Conservation (phyloP, 2,797 vertebrate genomes). For the Anolis apletophallus region DNA sequence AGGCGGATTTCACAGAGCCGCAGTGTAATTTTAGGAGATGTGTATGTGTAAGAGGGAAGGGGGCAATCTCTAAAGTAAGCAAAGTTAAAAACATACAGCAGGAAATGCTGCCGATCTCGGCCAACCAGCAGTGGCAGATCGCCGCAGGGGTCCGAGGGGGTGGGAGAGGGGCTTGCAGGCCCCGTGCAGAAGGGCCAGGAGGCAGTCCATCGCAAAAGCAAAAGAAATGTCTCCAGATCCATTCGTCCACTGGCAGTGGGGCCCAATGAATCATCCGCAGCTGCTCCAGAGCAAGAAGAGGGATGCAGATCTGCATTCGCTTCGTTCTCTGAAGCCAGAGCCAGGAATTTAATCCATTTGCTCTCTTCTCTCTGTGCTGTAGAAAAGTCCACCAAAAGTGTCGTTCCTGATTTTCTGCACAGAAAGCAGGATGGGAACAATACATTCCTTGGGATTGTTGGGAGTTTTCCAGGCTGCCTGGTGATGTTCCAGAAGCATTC, state of each 20-base stretch:
- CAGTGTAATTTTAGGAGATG: constrained; percentile 64
- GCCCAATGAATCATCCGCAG: background rate
- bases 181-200: background rate
- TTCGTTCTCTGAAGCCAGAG: too few species aligned
- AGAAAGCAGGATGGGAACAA: too few species aligned
- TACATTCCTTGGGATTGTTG: too few species aligned
- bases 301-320: too few species aligned
- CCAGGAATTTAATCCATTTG: too few species aligned
- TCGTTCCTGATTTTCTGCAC: too few species aligned
- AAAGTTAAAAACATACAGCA: constrained; percentile 59
- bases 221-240: background rate
- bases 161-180: constrained; percentile 28
- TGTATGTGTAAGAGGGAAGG: background rate
- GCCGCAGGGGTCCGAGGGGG: constrained; percentile 37
- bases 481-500: too few species aligned
- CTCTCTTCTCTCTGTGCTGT: too few species aligned
- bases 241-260: background rate
- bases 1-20: constrained; percentile 58
- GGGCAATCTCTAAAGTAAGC: constrained; percentile 66
- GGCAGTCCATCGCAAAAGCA: background rate
- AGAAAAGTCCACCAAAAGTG: too few species aligned
- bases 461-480: too few species aligned
- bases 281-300: background rate
- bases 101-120: constrained; percentile 55
- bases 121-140: constrained; percentile 26